A percentile compares a stretch with the other conserved stretches of the same genome.
phyloP scores from a whole-genome alignment of 2,888 invertebrate species.

The Tricholauxania praeusta region DNA sequence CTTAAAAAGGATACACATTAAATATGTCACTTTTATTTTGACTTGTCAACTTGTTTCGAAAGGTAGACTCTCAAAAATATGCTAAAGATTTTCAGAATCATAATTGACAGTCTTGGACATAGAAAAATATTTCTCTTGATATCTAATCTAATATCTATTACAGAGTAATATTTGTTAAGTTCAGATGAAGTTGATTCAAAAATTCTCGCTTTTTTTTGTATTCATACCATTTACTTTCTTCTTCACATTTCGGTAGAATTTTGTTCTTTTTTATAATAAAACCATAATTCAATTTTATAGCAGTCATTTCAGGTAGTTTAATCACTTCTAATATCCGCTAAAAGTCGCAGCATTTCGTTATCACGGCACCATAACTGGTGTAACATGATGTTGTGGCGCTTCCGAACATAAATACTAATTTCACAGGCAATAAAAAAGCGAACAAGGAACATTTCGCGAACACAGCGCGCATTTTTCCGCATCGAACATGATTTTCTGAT shows the following conservation, averaged over 20 bases:
- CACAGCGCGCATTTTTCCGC: constrained; percentile 38
- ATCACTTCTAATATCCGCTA: constrained; percentile 62
- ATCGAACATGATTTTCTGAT: constrained; percentile 39
- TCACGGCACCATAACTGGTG: constrained; percentile 9
- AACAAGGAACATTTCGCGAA: constrained; percentile 54
- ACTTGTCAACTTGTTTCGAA: too few relatives aligned
- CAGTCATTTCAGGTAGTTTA: constrained; percentile 65
- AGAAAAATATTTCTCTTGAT: too few relatives aligned
- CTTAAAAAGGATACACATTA: too few relatives aligned
- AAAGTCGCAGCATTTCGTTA: constrained; percentile 22
- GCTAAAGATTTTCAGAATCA: too few relatives aligned
- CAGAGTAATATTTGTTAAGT: too few relatives aligned
- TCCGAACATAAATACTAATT: constrained; percentile 67
- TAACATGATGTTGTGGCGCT: constrained; percentile 30
- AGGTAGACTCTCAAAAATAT: neutral
- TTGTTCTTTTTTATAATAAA: constrained; percentile 51
- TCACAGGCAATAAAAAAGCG: constrained; percentile 66
- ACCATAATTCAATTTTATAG: constrained; percentile 66
- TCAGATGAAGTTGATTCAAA: too few relatives aligned
- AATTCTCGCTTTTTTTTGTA: too few relatives aligned
- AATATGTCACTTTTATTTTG: too few relatives aligned
- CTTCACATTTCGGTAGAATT: constrained; percentile 37
- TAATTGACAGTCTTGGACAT: too few relatives aligned
- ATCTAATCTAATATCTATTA: too few relatives aligned
- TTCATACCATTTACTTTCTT: too few relatives aligned